A percentile compares a stretch with the other conserved stretches of the same genome.
Conservation (phyloP, 2,113 vertebrate genomes). For the Spilogale gracilis region DNA sequence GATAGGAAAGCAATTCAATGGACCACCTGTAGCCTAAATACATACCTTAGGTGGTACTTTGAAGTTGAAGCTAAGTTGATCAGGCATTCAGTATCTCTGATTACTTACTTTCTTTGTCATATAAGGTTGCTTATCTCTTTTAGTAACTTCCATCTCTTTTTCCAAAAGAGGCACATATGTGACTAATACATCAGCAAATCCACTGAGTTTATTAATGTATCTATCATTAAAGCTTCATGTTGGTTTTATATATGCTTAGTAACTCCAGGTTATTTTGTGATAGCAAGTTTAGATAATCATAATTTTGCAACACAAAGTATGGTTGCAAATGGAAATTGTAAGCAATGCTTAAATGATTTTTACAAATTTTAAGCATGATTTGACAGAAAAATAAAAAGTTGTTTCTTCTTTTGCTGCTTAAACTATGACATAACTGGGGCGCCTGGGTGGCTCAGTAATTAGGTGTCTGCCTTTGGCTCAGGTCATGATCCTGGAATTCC, state of each 20-base stretch:
- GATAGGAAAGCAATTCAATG: neutral
- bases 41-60: neutral
- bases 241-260: neutral
- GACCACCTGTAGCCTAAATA: neutral
- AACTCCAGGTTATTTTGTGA: neutral
- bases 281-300: neutral
- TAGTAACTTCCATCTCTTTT: neutral
- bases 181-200: neutral
- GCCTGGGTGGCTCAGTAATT: too few species aligned
- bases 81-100: neutral
- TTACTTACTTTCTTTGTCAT: neutral
- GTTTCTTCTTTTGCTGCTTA: neutral
- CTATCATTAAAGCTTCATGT: neutral
- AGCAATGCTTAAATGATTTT: neutral
- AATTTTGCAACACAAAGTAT: neutral
- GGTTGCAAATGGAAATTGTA: neutral
- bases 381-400: neutral
- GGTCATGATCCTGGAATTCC: too few species aligned
- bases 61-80: neutral
- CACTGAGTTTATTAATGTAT: neutral
- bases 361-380: neutral
- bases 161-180: neutral
- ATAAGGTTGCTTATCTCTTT: neutral
- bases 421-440: neutral
- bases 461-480: too few species aligned